Evolutionary conservation across 2,797 vertebrate genomes (phyloP).

Genomic region (Pangasius sanitwongsei): DNA sequence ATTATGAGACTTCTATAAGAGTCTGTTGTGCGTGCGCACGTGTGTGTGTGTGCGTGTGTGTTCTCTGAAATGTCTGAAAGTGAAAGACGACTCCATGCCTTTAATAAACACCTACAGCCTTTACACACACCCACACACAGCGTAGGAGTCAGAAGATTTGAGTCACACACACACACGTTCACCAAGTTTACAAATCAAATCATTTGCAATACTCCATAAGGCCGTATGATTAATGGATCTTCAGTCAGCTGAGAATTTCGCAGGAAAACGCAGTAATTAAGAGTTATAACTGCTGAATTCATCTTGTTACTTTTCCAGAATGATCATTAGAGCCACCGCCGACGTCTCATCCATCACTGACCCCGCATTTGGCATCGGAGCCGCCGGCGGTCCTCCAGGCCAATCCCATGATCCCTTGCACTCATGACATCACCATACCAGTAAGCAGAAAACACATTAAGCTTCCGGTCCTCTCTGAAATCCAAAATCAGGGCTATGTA

Average conservation of each 20-base stretch:
- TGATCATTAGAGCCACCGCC: constrained; percentile 38
- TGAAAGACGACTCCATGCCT: constrained; percentile 36
- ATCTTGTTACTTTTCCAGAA: constrained; percentile 75
- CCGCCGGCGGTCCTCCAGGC: constrained; percentile 51
- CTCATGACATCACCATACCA: constrained; percentile 65
- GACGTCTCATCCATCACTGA: constrained; percentile 38
- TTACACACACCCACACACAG: constrained; percentile 65
- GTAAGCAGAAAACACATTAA: background rate
- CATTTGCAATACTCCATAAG: background rate
- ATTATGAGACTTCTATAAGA: constrained; percentile 55
- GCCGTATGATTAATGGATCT: constrained; percentile 58
- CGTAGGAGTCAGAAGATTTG: constrained; percentile 43
- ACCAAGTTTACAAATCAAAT: background rate
- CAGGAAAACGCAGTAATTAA: constrained; percentile 68
- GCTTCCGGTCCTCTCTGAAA: background rate
- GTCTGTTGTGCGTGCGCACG: constrained; percentile 39
- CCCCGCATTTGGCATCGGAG: constrained; percentile 66
- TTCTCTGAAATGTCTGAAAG: constrained; percentile 2
- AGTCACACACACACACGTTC: constrained; percentile 5
- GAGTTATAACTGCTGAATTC: constrained; percentile 70
- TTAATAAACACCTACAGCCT: constrained; percentile 59
- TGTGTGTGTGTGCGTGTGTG: constrained; percentile 41
- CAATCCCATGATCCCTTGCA: constrained; percentile 66
- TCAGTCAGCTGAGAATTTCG: constrained; percentile 72
- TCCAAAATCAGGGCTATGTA: background rate